Percentiles rank a stretch among this genome's conserved stretches.
phyloP scores from a whole-genome alignment of 2,888 invertebrate genomes.

The Hydriomena furcata region DNA sequence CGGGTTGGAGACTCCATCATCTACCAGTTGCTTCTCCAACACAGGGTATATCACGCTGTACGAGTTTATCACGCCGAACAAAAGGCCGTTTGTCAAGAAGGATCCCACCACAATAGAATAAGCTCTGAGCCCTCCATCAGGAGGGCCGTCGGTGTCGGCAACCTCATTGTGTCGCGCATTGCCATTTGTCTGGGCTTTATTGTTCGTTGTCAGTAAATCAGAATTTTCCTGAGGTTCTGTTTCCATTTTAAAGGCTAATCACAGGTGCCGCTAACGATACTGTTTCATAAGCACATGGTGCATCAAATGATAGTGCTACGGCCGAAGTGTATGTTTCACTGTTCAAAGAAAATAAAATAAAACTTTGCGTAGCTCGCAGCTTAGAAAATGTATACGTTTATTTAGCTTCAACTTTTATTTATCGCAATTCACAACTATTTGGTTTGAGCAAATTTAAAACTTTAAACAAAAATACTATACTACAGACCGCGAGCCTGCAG shows the following conservation, averaged over 20 bases:
- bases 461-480: too few relatives aligned
- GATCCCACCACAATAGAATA: constrained; percentile 93
- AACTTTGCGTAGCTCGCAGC: not conserved
- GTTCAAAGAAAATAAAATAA: not conserved
- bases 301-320: constrained; percentile 14
- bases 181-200: constrained; percentile 53
- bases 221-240: constrained; percentile 60
- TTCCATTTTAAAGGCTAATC: constrained; percentile 51
- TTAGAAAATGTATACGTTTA: constrained; percentile 4
- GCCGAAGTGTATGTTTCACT: constrained; percentile 9
- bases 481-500: too few relatives aligned
- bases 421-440: constrained; percentile 7
- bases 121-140: constrained; percentile 91
- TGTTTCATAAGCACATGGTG: constrained; percentile 41
- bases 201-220: constrained; percentile 55
- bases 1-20: constrained; percentile 87
- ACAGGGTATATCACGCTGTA: constrained; percentile 91
- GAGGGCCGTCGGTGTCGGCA: constrained; percentile 70
- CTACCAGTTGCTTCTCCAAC: constrained; percentile 85
- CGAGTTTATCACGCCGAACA: constrained; percentile 96
- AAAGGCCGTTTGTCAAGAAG: constrained; percentile 94
- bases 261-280: constrained; percentile 29
- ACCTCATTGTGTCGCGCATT: constrained; percentile 38
- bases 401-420: constrained; percentile 4
- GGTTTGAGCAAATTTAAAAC: too few relatives aligned